Evolutionary conservation across 2,888 invertebrate species (phyloP), one percentile per base, ranked within the genome.

Genomic region (Physocephala rufipes): DNA sequence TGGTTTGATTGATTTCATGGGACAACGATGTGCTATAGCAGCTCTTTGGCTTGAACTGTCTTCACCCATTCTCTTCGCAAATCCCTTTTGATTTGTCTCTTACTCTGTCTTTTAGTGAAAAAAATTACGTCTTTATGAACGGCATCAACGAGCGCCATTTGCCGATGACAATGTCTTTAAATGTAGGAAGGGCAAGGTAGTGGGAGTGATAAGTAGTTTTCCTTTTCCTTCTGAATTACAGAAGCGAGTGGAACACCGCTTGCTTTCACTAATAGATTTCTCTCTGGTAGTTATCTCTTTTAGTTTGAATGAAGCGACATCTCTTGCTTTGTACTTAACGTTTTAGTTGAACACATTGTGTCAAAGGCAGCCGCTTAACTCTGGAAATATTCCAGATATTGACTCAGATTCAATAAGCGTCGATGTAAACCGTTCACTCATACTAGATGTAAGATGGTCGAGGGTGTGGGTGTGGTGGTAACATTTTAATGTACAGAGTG

Each of bases 351-450:
- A 70, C 68, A 61, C 72, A 36, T 36, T 36, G 51, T 67, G 74
- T 74, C 70, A 70, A 59, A 61, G 65, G 26, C 72, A 74, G 70
- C 72, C 68, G 70, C 47, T 21, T 64, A n/a, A 47, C 58, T 30
- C 36, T 9, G 30, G n/a, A 62, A 70, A 64, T 36, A 36, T 61
- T 65, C 61, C 66, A 61, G 61, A 68, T 68, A 62, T 62, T 36
- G 51, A 51, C 59, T 66, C 66, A 61, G 68, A 68, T 68, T 68
- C 68, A 68, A 68, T 68, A 47, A 68, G 59, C 43, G 67, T 67
- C 67, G 66, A n/a, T 47, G 36, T 13, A 3, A 49, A 9, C n/a
- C 24, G 51, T 3, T 19, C 53, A 49, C 24, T 19, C 30, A 5
- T n/a, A n/a, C n/a, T n/a, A n/a, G n/a, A n/a, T n/a, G n/a, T n/a